Evolutionary conservation across 2,888 invertebrate species (phyloP).

Genomic region (Eupithecia tripunctaria): DNA sequence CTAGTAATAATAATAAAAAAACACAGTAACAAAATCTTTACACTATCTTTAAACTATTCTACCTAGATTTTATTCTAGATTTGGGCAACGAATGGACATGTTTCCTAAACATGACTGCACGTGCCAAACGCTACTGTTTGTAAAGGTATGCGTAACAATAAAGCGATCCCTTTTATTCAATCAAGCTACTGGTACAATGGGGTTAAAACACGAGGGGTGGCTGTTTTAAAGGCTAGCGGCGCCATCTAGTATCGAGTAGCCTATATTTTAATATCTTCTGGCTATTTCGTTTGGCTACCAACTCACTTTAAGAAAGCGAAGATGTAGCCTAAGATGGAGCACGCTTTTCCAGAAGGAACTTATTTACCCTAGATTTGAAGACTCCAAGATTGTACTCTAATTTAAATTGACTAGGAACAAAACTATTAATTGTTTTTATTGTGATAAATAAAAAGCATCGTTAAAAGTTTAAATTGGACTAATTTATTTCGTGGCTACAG

Average conservation of each 20-base stretch:
- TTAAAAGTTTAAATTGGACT: no score
- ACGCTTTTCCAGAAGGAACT: no score
- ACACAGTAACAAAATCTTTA: no score
- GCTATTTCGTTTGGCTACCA: no score
- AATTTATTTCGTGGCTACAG: neutral
- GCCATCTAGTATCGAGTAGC: constrained; percentile 33
- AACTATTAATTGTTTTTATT: neutral
- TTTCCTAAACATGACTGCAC: neutral
- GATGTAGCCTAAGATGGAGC: no score
- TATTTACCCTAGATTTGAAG: no score
- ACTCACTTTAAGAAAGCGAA: no score
- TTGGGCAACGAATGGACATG: neutral
- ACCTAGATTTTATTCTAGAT: no score
- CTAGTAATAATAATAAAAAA: no score
- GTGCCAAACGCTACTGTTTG: constrained; percentile 11
- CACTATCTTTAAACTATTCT: neutral
- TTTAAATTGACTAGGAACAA: neutral
- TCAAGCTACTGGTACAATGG: constrained; percentile 12
- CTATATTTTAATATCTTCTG: no score
- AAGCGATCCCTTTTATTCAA: constrained; percentile 26
- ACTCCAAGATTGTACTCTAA: no score
- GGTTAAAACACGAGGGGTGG: neutral
- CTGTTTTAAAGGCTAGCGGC: neutral
- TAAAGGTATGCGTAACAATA: constrained; percentile 24
- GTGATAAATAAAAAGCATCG: neutral